A percentile compares a stretch with the other conserved stretches of the same genome.
phyloP scores from a whole-genome alignment of 1,140 invertebrate species.

The Neoseiulus cucumeris region DNA sequence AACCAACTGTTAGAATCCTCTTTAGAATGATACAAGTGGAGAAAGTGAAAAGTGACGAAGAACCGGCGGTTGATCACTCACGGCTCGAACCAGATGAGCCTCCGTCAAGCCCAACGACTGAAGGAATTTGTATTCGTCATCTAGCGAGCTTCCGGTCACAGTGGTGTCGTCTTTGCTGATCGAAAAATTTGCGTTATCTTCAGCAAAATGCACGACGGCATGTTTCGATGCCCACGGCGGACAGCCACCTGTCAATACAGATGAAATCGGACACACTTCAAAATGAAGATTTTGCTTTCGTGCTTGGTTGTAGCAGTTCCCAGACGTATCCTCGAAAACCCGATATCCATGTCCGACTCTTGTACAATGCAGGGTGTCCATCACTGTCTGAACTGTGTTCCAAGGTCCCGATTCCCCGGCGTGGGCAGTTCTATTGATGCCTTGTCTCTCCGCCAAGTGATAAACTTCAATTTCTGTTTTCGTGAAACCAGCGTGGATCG shows the following conservation, averaged over 20 bases:
- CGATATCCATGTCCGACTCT: slow-evolving; percentile 42
- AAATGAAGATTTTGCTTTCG: slow-evolving; percentile 30
- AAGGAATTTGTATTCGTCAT: slow-evolving; percentile 32
- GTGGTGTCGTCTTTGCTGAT: slow-evolving; percentile 40
- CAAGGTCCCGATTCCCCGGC: slow-evolving; percentile 36
- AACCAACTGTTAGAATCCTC: slow-evolving; percentile 13
- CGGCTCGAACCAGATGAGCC: slow-evolving; percentile 31
- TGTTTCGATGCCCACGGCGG: slow-evolving; percentile 21
- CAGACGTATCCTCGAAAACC: slow-evolving; percentile 29
- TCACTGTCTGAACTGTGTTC: slow-evolving; percentile 29
- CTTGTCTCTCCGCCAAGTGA: slow-evolving; percentile 26
- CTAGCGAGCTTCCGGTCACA: slow-evolving; percentile 31
- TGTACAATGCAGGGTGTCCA: slow-evolving; percentile 33
- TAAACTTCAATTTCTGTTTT: not conserved
- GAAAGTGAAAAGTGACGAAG: slow-evolving; percentile 11
- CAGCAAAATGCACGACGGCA: slow-evolving; percentile 32
- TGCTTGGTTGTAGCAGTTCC: slow-evolving; percentile 29
- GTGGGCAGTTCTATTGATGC: slow-evolving; percentile 37
- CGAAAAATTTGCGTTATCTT: slow-evolving; percentile 38
- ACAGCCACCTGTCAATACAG: slow-evolving; percentile 33
- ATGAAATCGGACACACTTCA: slow-evolving; percentile 38
- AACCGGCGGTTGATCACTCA: slow-evolving; percentile 25
- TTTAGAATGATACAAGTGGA: not conserved
- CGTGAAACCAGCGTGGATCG: slow-evolving; percentile 15
- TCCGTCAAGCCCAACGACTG: slow-evolving; percentile 32